Percentiles rank a stretch among this genome's conserved stretches.
Conservation (phyloP, 2,113 vertebrate species). For the Diadophis punctatus region DNA sequence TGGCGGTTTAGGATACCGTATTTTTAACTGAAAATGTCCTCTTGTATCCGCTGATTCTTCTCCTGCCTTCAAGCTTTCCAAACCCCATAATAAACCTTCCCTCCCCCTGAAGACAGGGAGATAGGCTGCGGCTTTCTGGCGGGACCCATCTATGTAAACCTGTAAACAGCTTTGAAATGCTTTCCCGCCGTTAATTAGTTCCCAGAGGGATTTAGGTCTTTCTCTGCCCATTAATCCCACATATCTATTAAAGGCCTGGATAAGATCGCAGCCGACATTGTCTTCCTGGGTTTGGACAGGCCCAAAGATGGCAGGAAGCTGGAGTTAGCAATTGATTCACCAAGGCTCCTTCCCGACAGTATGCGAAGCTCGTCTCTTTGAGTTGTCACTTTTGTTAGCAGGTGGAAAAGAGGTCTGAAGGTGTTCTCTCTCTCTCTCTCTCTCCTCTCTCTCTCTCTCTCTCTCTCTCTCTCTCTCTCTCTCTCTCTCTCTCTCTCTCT, state of each 20-base stretch:
- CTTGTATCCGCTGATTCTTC: neutral
- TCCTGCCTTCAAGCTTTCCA: neutral
- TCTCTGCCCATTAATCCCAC: neutral
- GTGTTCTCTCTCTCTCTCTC: no score
- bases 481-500: no score
- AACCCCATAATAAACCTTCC: conserved; percentile 14
- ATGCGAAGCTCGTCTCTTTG: no score
- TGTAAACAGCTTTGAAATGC: neutral
- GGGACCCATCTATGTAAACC: neutral
- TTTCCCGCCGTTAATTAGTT: neutral
- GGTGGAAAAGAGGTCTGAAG: no score
- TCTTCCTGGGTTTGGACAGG: neutral
- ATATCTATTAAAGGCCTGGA: neutral
- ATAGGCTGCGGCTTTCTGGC: neutral
- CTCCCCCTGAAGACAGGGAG: neutral
- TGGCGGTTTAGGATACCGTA: neutral
- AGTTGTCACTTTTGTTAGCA: no score
- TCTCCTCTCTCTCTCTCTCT: no score
- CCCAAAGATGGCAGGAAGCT: neutral
- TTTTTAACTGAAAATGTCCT: conserved; percentile 5
- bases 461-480: no score
- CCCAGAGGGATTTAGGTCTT: neutral
- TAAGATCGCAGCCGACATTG: neutral
- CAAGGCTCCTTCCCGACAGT: neutral
- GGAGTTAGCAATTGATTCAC: neutral